Conservation (phyloP, 37 sponge, comb jelly and placozoan species). For the Aphrocallistes beatrix region DNA sequence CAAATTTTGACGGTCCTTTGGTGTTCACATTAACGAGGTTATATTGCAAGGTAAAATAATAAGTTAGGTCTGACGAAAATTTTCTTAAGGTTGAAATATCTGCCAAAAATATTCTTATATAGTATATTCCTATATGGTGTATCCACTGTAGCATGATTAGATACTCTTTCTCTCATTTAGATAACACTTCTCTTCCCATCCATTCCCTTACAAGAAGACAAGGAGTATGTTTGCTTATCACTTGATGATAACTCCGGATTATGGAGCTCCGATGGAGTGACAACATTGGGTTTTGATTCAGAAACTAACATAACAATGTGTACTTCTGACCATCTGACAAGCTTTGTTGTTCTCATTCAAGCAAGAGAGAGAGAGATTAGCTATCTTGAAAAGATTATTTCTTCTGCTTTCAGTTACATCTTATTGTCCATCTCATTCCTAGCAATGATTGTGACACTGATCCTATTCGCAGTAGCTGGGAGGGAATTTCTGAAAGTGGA, state of each 20-base stretch:
- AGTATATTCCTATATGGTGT: no score
- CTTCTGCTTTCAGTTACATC: not conserved
- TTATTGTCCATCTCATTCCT: not conserved
- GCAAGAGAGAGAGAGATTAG: not conserved
- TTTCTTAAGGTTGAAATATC: no score
- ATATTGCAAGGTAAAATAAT: no score
- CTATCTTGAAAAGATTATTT: not conserved
- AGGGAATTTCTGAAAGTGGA: not conserved
- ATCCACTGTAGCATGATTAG: no score
- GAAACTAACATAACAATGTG: not conserved
- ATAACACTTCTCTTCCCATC: not conserved
- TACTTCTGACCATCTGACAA: not conserved
- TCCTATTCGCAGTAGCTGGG: not conserved
- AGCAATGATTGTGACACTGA: not conserved
- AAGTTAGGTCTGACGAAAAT: no score
- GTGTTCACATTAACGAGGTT: no score
- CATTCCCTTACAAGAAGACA: not conserved
- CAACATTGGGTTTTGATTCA: not conserved
- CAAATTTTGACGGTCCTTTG: no score
- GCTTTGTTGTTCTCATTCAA: conserved; percentile 7
- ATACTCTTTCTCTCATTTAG: no score
- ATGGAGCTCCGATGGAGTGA: not conserved
- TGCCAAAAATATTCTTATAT: no score
- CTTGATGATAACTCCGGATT: not conserved
- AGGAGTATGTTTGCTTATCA: not conserved